Percentiles rank a stretch among this genome's conserved stretches.
Evolutionary conservation across 2,113 vertebrate genomes (phyloP).

Genomic region (Prietella phreatophila): DNA sequence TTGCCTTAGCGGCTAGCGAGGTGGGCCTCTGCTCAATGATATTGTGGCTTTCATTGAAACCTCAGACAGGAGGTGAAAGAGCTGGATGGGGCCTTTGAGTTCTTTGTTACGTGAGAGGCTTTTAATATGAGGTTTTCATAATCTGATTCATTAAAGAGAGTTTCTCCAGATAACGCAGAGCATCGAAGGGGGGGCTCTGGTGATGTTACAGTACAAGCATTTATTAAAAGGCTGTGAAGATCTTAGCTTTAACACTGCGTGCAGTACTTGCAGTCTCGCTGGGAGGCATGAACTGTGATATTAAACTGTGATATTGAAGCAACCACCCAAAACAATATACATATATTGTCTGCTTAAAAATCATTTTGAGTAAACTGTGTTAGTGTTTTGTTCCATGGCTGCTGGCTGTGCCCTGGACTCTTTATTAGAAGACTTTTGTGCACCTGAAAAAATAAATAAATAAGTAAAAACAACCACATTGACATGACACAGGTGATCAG

Average conservation of each 20-base stretch:
- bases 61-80: conserved; percentile 53
- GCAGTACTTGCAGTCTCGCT: background rate
- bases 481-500: conserved; percentile 91
- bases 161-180: conserved; percentile 39
- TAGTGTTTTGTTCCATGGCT: conserved; percentile 1
- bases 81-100: conserved; percentile 32
- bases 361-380: background rate
- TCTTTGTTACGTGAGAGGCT: conserved; percentile 56
- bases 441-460: background rate
- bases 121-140: conserved; percentile 63
- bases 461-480: conserved; percentile 81
- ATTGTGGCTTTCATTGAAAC: conserved; percentile 54
- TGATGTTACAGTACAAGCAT: conserved; percentile 27
- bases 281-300: background rate
- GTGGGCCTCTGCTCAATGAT: conserved; percentile 53
- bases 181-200: conserved; percentile 35
- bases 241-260: conserved; percentile 20
- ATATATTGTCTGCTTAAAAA: conserved; percentile 10
- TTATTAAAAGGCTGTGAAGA: conserved; percentile 36
- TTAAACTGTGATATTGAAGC: background rate
- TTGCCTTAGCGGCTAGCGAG: conserved; percentile 54
- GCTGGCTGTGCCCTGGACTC: conserved; percentile 8
- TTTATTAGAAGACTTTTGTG: background rate
- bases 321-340: background rate
- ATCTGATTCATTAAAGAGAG: conserved; percentile 68